A percentile compares a stretch with the other conserved stretches of the same genome.
These are phyloP conservation scores for Myathropa florea DNA, from an alignment of 2,888 invertebrate species.

Conservation along the genomic window DNA sequence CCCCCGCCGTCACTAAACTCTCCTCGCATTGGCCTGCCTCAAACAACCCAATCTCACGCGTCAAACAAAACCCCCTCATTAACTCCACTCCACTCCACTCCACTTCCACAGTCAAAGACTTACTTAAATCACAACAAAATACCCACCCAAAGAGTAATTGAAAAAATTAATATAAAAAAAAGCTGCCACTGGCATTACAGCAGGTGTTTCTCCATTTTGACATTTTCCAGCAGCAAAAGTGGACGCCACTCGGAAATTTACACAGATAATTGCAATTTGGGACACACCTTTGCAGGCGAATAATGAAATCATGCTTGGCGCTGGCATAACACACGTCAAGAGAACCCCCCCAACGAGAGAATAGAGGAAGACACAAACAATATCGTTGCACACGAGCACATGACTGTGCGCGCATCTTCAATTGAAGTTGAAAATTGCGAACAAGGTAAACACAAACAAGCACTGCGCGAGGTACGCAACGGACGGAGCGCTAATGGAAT, in stretches of 20 bases:
- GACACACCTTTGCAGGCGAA: constrained; percentile 43
- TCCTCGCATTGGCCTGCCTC: not conserved
- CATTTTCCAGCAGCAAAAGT: not conserved
- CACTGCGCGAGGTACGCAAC: not conserved
- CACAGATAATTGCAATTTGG: constrained; percentile 44
- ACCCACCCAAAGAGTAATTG: not conserved
- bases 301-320: constrained; percentile 24
- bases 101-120: not conserved
- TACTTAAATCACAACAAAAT: not conserved
- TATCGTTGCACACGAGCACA: not conserved
- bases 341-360: not conserved
- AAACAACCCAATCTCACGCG: not conserved
- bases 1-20: not conserved
- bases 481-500: not conserved
- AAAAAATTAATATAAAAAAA: not conserved
- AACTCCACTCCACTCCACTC: not conserved
- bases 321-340: not conserved
- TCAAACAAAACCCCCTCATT: not conserved
- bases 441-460: constrained; percentile 40
- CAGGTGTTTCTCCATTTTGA: constrained; percentile 11
- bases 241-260: constrained; percentile 27
- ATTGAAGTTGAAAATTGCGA: constrained; percentile 42
- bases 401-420: constrained; percentile 19
- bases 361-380: not conserved
- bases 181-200: not conserved